Base-by-base conservation (phyloP, 2,888 invertebrate species). In the Noctua janthina region DNA sequence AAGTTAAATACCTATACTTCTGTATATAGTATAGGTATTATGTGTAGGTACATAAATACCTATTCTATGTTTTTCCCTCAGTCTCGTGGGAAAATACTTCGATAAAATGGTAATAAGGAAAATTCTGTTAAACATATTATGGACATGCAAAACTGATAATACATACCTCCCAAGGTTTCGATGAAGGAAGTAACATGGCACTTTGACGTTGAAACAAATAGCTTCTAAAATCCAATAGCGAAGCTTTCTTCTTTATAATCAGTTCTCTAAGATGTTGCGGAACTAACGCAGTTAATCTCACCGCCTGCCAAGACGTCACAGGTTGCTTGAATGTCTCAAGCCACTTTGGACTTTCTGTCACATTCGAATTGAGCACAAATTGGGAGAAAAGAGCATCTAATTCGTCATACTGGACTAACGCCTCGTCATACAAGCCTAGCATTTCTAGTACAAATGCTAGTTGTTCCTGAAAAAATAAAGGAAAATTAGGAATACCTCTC, bases 301-400 rank as follows among this genome's bases (percentile, higher is more conserved):
- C 97, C 1, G 99, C 99, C 90, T 98, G 98, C 98, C 99, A 99
- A 70, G 98, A 97, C 76, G 98, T 98, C 71, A 99, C 97, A 0
- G 98, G 98, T 88, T 97, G 97, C 92, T 98, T 98, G 93, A 99
- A 99, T 62, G 98, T 98, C 81, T 97, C 97, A 88, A 99, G 96
- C 99, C 99, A 99, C 81, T 97, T 97, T 78, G 99, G 98, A 92
- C 98, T 98, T 91, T 99, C 99, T 83, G 99, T 98, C 87, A 98
- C 98, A 92, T 98, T 98, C n/a, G 99, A 98, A 96, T 99, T 99
- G 88, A 99, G 98, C 78, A 99, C 98, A 96, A 99, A 99, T 96
- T 99, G 99, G 3, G 99, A 99, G 95, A 99, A 99, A 89, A 99
- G 97, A 74, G 99, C 99, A 96, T 99, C 99, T 92, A 99, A 97